Conservation (phyloP, 1,140 invertebrate species). For the Arctopsyche grandis region DNA sequence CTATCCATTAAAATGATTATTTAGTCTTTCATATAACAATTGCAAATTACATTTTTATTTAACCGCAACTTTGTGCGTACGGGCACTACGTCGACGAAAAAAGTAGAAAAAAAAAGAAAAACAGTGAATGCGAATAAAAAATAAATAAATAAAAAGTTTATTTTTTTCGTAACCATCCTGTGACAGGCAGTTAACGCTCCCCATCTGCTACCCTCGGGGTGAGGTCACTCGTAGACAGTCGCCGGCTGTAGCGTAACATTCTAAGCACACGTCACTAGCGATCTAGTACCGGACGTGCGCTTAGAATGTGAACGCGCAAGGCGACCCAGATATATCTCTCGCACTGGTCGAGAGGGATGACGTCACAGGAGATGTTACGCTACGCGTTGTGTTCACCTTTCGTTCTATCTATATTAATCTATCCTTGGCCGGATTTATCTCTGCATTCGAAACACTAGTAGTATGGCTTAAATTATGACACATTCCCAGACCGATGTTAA, state of each 20-base stretch:
- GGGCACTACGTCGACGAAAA: neutral
- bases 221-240: constrained; percentile 28
- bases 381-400: constrained; percentile 6
- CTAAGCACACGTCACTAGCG: constrained; percentile 3
- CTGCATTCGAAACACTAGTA: neutral
- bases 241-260: constrained; percentile 12
- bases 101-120: neutral
- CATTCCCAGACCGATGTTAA: too few relatives aligned
- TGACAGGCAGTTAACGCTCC: constrained; percentile 38
- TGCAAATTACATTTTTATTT: too few relatives aligned
- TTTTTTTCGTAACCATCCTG: constrained; percentile 15
- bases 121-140: neutral
- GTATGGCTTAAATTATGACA: neutral
- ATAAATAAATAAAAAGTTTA: neutral
- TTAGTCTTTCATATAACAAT: too few relatives aligned
- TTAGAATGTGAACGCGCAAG: constrained; percentile 41
- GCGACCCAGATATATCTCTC: constrained; percentile 47
- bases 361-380: constrained; percentile 37
- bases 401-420: constrained; percentile 1
- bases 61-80: too few relatives aligned
- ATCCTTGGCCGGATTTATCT: neutral
- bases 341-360: constrained; percentile 31
- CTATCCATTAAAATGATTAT: too few relatives aligned
- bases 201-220: constrained; percentile 26
- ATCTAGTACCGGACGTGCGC: neutral